Base-by-base conservation (phyloP, 2,797 vertebrate genomes). In the Coccyzus lansbergi region DNA sequence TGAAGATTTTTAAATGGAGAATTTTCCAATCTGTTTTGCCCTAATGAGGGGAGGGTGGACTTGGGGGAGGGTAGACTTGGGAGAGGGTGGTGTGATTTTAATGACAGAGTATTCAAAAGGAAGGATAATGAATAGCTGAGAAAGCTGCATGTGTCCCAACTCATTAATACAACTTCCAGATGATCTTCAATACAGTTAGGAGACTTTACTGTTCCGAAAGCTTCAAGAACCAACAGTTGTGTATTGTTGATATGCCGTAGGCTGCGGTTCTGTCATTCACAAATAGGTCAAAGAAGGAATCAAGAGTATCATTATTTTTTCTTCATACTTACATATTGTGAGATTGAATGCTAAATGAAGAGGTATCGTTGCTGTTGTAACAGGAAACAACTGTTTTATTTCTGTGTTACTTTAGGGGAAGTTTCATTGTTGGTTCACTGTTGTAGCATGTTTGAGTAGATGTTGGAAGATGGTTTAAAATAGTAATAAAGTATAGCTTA, bases 291-390 rank as follows among this genome's bases (percentile, higher is more conserved):
- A 64, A 51, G 25, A 69, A 60, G 11, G 33, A 79, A 58, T 10
- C 1, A 3, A 65, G 31, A 9, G 12, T 79, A 82, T 64, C 2
- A 29, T 63, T 86, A 7, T 1, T 19, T 56, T 70, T 59, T 15
- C 55, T 95, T 95, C 4, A 4, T 82, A 33, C 53, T 86, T 12
- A 21, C 62, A 25, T 82, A 79, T 60, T 95, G 22, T 79, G 28
- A 42, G 42, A 71, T 59, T 0, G 0, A 67, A 28, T 33, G 8
- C 7, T 67, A 89, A 2, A 3, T 0, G 2, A 33, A 63, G 36
- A 68, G 10, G 7, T 33, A 36, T 87, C 51, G 17, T 36, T 82
- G 15, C 33, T 76, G 22, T 75, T 86, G 6, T 42, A 59, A 72
- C 33, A 26, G 49, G 24, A 46, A 87, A 83, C 3, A 63, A 29